These are phyloP conservation scores for Drosophila antonietae DNA, from an alignment of 2,888 invertebrate genomes.

Conservation along the genomic window DNA sequence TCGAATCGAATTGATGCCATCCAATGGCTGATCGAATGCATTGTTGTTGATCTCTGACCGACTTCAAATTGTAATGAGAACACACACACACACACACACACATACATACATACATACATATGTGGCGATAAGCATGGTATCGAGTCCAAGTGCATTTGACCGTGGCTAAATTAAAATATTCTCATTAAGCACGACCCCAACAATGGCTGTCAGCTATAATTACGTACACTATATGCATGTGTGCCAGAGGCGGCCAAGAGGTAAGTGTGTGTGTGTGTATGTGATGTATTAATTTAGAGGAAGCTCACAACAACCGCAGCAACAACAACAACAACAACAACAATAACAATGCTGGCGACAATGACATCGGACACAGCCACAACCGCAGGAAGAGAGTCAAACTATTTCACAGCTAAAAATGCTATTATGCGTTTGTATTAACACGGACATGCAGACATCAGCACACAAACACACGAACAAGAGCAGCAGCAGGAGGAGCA, in stretches of 20 bases:
- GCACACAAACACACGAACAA: constrained; percentile 7
- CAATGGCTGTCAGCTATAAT: constrained; percentile 53
- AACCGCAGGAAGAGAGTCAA: constrained; percentile 32
- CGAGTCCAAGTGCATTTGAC: constrained; percentile 20
- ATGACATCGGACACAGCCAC: constrained; percentile 28
- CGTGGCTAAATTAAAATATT: constrained; percentile 65
- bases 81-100: too few relatives aligned
- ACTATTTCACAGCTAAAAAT: constrained; percentile 76
- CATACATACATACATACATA: too few relatives aligned
- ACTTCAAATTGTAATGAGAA: not conserved
- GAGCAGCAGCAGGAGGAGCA: not conserved
- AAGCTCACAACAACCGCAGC: constrained; percentile 35
- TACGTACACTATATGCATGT: constrained; percentile 39
- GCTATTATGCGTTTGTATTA: constrained; percentile 80
- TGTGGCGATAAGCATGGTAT: not conserved
- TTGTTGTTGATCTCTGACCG: constrained; percentile 16
- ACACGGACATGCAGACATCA: constrained; percentile 54
- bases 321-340: not conserved
- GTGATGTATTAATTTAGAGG: constrained; percentile 78
- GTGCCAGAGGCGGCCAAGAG: not conserved
- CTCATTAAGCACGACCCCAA: constrained; percentile 68
- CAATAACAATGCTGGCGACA: constrained; percentile 26
- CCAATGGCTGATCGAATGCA: constrained; percentile 26
- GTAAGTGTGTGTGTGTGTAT: constrained; percentile 3
- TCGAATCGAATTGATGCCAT: not conserved